Evolutionary conservation across 2,797 vertebrate species (phyloP), one percentile per base, ranked within the genome.

Genomic region (Petrocephalus schoutedeni): DNA sequence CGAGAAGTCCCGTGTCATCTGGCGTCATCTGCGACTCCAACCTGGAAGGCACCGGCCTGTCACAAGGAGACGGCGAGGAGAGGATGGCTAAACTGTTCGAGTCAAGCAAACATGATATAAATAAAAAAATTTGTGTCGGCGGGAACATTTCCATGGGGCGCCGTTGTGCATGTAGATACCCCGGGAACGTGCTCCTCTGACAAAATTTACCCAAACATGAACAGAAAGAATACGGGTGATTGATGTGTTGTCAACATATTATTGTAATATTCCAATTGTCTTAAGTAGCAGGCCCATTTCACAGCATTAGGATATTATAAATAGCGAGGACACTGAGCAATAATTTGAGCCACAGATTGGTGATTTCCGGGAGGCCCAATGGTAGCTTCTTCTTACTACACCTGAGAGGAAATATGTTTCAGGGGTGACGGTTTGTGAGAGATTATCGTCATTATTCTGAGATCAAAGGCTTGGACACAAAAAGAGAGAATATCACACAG

Each of bases 1-100:
- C 59, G 67, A 86, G 56, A 87, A 88, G 89, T 90, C 92, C 90
- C 89, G 14, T 49, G 49, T 84, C 57, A 6, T 91, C 89, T 88
- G 90, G 89, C 83, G 67, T 87, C 88, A 90, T 89, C 71, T 57
- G 57, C 87, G 74, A 90, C 89, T 88, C 61, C 49, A 16, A 74
- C 87, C 56, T 87, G 82, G 10, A 23, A 54, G 32, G 88, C 89
- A 41, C 87, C 83, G 59, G 36, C 90, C 87, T 87, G 28, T 87
- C 87, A 84, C 41, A 59, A 54, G 51, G 45, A 45, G 67, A 71
- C 28, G 58, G 82, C 23, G 53, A 61, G 57, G 64, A 54, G 85
- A 12, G n/a, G 61, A 19, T 16, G 82, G 23, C 49, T 88, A 54
- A 89, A 28, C 82, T 59, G 77, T 32, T 74, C 51, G 77, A 87